phyloP scores from a whole-genome alignment of 2,113 vertebrate species.

The Scalopus aquaticus region DNA sequence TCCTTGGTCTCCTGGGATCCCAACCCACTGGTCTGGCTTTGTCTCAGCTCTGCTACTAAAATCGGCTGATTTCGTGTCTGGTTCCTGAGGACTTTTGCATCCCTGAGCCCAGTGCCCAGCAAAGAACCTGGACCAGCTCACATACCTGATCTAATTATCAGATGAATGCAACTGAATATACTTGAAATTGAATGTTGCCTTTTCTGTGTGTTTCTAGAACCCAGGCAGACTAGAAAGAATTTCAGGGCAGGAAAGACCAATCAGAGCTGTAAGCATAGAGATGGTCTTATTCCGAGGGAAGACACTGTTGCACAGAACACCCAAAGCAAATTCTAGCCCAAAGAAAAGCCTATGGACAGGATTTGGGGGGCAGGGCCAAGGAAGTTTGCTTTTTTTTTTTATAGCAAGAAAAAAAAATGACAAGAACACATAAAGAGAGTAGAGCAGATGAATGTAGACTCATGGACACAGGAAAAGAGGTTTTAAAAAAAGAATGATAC shows the following conservation, averaged over 20 bases:
- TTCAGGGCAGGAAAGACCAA: not conserved
- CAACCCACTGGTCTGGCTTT: not conserved
- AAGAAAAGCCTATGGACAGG: not conserved
- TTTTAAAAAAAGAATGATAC: not conserved
- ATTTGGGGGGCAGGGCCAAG: not conserved
- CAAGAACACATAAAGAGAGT: not conserved
- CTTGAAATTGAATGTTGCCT: not conserved
- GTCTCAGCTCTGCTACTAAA: not conserved
- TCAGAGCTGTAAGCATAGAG: not conserved
- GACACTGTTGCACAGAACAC: rapidly evolving
- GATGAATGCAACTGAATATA: not conserved
- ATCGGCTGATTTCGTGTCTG: not conserved
- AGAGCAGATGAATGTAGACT: not conserved
- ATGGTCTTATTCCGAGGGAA: not conserved
- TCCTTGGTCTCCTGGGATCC: not conserved
- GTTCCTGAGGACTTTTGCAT: not conserved
- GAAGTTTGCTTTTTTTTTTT: not conserved
- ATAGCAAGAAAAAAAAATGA: not conserved
- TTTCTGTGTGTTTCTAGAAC: not conserved
- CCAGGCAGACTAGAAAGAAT: not conserved
- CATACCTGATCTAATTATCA: not conserved
- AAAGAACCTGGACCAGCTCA: not conserved
- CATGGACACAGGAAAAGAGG: not conserved
- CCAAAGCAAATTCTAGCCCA: not conserved
- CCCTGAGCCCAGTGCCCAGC: not conserved